Evolutionary conservation across 2,113 vertebrate genomes (phyloP).

Genomic region (Hassar affinis): DNA sequence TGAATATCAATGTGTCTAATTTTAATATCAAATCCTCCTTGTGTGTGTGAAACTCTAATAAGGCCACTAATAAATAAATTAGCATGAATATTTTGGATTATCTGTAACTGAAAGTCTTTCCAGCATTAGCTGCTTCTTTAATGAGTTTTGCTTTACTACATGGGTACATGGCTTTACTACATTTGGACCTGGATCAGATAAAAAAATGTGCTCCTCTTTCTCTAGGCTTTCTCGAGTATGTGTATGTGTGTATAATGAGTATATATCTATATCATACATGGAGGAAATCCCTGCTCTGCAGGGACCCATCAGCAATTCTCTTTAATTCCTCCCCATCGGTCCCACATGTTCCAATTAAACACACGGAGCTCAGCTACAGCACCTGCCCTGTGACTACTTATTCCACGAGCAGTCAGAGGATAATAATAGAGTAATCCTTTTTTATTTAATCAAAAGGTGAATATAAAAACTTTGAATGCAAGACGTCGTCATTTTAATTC

Average conservation of each 20-base stretch:
- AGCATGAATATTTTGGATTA: background rate
- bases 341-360: conserved; percentile 64
- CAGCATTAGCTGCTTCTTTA: background rate
- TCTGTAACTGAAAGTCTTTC: background rate
- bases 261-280: conserved; percentile 43
- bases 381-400: conserved; percentile 22
- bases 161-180: background rate
- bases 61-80: background rate
- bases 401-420: background rate
- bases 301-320: conserved; percentile 67
- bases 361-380: conserved; percentile 2
- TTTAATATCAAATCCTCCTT: background rate
- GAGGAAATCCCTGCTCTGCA: conserved; percentile 59
- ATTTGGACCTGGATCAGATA: too few relatives aligned
- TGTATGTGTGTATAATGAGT: conserved; percentile 51
- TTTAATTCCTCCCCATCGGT: conserved; percentile 63
- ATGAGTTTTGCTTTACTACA: background rate
- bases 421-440: background rate
- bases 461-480: background rate
- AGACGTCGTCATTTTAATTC: background rate
- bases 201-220: background rate
- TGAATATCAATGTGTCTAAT: background rate
- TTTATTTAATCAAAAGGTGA: background rate
- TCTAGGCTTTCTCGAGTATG: background rate
- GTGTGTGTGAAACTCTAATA: background rate